phyloP scores from a whole-genome alignment of 2,797 vertebrate species.

The Spinibarbus caldwelli region DNA sequence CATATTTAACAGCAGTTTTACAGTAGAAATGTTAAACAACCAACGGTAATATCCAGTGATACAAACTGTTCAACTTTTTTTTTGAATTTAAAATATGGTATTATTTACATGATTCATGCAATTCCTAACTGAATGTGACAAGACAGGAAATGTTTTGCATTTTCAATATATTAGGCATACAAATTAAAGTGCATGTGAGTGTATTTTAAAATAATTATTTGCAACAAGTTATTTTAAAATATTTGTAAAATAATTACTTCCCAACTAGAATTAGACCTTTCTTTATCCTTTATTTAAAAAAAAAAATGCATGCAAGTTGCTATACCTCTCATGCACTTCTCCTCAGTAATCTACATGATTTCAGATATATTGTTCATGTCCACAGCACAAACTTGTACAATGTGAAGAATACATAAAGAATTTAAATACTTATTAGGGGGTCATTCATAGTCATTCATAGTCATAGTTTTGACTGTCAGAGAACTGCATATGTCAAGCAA shows the following conservation, averaged over 20 bases:
- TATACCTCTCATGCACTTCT: too few species aligned
- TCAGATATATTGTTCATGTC: too few species aligned
- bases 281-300: neutral
- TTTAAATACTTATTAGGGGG: neutral
- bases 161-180: too few species aligned
- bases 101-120: neutral
- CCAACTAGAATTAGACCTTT: neutral
- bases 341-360: too few species aligned
- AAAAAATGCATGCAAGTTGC: too few species aligned
- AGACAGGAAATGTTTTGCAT: neutral
- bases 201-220: too few species aligned
- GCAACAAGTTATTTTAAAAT: too few species aligned
- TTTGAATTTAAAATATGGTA: neutral
- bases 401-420: neutral
- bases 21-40: neutral
- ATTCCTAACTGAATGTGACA: neutral
- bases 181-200: too few species aligned
- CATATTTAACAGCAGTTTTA: neutral
- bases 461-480: neutral
- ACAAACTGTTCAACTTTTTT: neutral
- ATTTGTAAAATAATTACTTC: neutral
- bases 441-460: neutral
- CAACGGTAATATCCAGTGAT: neutral
- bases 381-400: neutral
- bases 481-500: neutral